Evolutionary conservation across 2,113 vertebrate genomes (phyloP), one percentile per base, ranked within the genome.

Genomic region (Takifugu bimaculatus): DNA sequence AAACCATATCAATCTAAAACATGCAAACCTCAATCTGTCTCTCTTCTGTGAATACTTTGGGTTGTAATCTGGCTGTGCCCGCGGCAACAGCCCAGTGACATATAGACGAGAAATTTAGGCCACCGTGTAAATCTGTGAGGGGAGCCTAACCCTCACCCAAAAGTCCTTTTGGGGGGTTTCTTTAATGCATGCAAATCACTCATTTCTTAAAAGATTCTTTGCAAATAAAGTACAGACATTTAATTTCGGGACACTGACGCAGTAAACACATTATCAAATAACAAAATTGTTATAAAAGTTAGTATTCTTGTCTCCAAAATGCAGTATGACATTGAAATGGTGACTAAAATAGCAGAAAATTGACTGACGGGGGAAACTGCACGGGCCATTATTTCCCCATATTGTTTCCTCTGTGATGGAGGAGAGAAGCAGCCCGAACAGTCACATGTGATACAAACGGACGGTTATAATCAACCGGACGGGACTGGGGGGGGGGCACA

Each of bases 1-100:
- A 84, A 89, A 85, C 75, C 84, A 78, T 45, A 63, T 68, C 83
- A 87, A 85, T 79, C 82, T 79, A 78, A 83, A 77, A 83, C 80
- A 83, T 74, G 74, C 72, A 72, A 83, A 74, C 80, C 70, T 70
- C 70, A 81, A 80, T 89, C 79, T 79, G 78, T 84, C 74, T 57
- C 74, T 72, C 15, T 20, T 28, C 57, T 27, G 32, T 32, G 29
- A 26, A 61, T 26, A 57, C 32, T 32, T 49, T 26, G 20, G 35
- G 12, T 13, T 1, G 14, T 26, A 50, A 74, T 29, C 28, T n/a
- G 13, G 54, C 28, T 50, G 53, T 62, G 49, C 57, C 54, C 66
- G 43, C 70, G 49, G 15, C 35, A 39, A 2, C 7, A 39, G 35
- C 35, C 35, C 35, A 39, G 35, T 50, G 10, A 49, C n/a, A 54